phyloP scores from a whole-genome alignment of 2,797 vertebrate species.

The Neomorphus geoffroyi region DNA sequence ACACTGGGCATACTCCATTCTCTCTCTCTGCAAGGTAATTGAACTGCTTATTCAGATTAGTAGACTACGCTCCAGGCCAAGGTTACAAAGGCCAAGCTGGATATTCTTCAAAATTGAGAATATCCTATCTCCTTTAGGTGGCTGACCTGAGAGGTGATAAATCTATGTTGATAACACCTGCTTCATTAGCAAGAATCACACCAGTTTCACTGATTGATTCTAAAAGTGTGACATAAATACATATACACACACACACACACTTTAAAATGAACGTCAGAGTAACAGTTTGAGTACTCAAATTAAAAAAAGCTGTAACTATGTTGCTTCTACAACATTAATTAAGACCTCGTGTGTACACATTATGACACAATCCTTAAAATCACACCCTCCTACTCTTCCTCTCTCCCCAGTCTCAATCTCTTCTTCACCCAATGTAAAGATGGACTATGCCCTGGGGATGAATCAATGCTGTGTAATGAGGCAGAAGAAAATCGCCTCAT shows the following conservation, averaged over 20 bases:
- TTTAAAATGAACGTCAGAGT: background rate
- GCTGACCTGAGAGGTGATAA: conserved; percentile 24
- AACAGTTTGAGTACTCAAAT: background rate
- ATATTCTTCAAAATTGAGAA: background rate
- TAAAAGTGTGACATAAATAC: background rate
- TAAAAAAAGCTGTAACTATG: background rate
- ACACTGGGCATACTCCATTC: background rate
- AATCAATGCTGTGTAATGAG: conserved; percentile 43
- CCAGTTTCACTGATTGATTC: background rate
- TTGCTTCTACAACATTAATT: background rate
- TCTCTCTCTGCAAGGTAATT: background rate
- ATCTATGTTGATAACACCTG: conserved; percentile 23
- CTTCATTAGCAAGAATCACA: background rate
- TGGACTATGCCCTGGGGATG: conserved; percentile 27
- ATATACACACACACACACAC: background rate
- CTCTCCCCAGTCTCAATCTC: background rate
- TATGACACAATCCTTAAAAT: background rate
- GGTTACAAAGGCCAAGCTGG: background rate
- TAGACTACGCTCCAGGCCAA: background rate
- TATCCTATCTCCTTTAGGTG: background rate
- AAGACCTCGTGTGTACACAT: background rate
- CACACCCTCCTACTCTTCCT: background rate
- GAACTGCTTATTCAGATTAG: background rate
- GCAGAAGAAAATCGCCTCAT: conserved; percentile 54
- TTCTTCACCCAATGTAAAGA: conserved; percentile 11